Conservation (phyloP, 2,797 vertebrate species). For the Eurystomus glaucurus region DNA sequence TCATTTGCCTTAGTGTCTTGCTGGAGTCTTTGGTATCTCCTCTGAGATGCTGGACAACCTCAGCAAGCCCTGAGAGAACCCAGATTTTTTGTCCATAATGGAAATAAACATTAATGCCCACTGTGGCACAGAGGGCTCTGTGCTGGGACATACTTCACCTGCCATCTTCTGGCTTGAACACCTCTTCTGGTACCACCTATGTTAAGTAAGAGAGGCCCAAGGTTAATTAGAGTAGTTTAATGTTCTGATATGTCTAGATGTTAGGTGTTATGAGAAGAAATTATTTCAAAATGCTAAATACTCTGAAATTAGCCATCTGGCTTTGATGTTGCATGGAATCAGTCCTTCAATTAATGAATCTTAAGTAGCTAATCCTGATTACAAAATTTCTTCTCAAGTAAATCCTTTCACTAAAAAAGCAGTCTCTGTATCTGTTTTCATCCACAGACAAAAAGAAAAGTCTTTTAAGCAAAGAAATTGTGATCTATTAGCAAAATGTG, state of each 20-base stretch:
- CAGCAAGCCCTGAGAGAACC: background rate
- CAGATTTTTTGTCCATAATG: rapidly evolving
- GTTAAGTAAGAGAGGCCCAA: background rate
- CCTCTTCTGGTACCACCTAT: background rate
- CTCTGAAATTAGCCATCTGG: background rate
- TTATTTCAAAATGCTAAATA: background rate
- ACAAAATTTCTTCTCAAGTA: background rate
- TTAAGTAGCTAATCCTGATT: background rate
- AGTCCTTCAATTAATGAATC: background rate
- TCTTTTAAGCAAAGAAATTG: background rate
- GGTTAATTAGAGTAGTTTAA: background rate
- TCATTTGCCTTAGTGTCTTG: background rate
- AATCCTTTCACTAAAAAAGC: background rate
- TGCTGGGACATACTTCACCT: background rate
- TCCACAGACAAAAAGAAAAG: background rate
- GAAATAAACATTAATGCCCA: background rate
- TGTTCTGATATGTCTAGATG: background rate
- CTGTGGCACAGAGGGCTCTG: rapidly evolving
- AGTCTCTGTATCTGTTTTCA: background rate
- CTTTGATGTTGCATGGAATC: background rate
- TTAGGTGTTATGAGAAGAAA: background rate
- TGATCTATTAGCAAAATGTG: background rate
- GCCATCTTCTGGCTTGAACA: background rate
- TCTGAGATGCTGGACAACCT: background rate
- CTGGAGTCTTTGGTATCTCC: background rate